phyloP scores from a whole-genome alignment of 2,113 vertebrate genomes.

The Cygnus atratus region DNA sequence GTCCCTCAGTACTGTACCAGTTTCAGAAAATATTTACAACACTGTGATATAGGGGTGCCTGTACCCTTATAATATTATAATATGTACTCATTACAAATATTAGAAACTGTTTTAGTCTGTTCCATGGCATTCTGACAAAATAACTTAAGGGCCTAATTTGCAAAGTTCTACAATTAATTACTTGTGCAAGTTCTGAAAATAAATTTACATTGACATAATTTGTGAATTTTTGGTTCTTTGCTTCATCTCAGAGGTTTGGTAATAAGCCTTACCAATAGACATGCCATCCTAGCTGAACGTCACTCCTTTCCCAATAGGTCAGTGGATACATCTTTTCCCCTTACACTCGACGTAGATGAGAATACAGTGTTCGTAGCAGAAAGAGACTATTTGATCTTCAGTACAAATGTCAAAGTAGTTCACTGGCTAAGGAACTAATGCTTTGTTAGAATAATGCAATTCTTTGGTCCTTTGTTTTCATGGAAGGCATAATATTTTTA shows the following conservation, averaged over 20 bases:
- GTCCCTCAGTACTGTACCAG: slow-evolving; percentile 74
- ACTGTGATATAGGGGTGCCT: slow-evolving; percentile 76
- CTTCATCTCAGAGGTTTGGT: slow-evolving; percentile 79
- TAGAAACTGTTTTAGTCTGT: slow-evolving; percentile 78
- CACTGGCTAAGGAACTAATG: slow-evolving; percentile 44
- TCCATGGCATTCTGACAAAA: slow-evolving; percentile 73
- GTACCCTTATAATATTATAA: slow-evolving; percentile 77
- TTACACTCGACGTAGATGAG: slow-evolving; percentile 30
- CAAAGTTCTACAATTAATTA: slow-evolving; percentile 73
- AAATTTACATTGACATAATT: slow-evolving; percentile 68
- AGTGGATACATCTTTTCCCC: slow-evolving; percentile 45
- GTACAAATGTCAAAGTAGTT: slow-evolving; percentile 32
- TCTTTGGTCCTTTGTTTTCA: slow-evolving; percentile 82
- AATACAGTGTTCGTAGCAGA: slow-evolving; percentile 40
- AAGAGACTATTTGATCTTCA: slow-evolving; percentile 32
- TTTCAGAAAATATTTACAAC: slow-evolving; percentile 81
- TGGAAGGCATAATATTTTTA: slow-evolving; percentile 76
- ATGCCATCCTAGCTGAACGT: slow-evolving; percentile 60
- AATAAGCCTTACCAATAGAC: slow-evolving; percentile 84
- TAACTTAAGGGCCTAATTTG: slow-evolving; percentile 76
- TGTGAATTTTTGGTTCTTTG: slow-evolving; percentile 80
- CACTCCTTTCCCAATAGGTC: slow-evolving; percentile 53
- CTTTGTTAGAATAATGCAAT: slow-evolving; percentile 70
- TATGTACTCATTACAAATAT: slow-evolving; percentile 78
- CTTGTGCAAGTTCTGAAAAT: slow-evolving; percentile 73